Percentiles rank a stretch among this genome's conserved stretches.
These are phyloP conservation scores for Mamestra brassicae DNA, from an alignment of 2,888 invertebrate genomes.

Conservation along the genomic window DNA sequence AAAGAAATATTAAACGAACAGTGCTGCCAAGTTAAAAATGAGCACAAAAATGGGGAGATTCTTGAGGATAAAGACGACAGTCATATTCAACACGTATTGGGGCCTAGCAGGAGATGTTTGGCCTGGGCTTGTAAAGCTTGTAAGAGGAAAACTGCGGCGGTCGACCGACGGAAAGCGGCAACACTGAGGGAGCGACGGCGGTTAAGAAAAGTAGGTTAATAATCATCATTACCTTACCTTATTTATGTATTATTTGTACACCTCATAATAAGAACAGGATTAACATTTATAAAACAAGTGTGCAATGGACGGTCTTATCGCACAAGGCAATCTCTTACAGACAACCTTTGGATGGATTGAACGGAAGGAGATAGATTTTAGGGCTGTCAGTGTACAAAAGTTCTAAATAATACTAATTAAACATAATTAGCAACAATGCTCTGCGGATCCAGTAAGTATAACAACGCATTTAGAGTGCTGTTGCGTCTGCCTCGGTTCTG, in stretches of 20 bases:
- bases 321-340: too few relatives aligned
- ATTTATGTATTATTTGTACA: background rate
- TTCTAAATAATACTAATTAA: too few relatives aligned
- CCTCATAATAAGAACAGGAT: too few relatives aligned
- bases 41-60: conserved; percentile 72
- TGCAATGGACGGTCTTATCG: too few relatives aligned
- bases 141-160: conserved; percentile 98
- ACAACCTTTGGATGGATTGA: too few relatives aligned
- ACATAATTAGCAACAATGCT: too few relatives aligned
- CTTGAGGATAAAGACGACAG: conserved; percentile 75
- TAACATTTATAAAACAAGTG: too few relatives aligned
- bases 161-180: conserved; percentile 99
- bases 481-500: too few relatives aligned
- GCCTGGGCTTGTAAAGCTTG: conserved; percentile 99
- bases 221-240: background rate
- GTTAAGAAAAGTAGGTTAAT: conserved; percentile 95
- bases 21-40: conserved; percentile 83
- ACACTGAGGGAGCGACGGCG: conserved; percentile 98
- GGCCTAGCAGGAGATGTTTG: conserved; percentile 94
- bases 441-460: too few relatives aligned
- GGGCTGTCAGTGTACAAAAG: too few relatives aligned
- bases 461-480: too few relatives aligned
- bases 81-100: conserved; percentile 89
- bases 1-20: conserved; percentile 71
- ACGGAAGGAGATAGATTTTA: too few relatives aligned